These are phyloP conservation scores for Myotis yumanensis DNA, from an alignment of 2,113 vertebrate species.

Conservation along the genomic window DNA sequence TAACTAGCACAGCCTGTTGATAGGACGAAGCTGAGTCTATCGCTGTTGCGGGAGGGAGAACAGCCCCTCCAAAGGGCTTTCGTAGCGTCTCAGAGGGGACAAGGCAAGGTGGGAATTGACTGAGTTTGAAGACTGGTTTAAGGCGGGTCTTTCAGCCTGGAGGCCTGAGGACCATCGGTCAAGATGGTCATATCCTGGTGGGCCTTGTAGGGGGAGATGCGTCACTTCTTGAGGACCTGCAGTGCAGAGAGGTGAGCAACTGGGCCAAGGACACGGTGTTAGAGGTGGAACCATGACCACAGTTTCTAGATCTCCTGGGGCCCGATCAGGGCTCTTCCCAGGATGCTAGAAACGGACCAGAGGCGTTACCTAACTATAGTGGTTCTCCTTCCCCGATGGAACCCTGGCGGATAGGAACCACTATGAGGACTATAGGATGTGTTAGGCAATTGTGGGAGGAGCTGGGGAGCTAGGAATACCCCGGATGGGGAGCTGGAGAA, in stretches of 20 bases:
- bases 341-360: neutral
- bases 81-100: neutral
- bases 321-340: neutral
- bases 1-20: neutral
- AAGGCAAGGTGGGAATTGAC: neutral
- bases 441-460: neutral
- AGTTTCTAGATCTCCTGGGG: neutral
- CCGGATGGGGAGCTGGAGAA: neutral
- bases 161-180: neutral
- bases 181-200: neutral
- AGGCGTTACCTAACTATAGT: neutral
- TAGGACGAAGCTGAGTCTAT: neutral
- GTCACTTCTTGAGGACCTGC: neutral
- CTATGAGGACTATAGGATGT: neutral
- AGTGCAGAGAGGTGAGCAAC: neutral
- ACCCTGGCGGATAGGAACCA: neutral
- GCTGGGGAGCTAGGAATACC: neutral
- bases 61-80: neutral
- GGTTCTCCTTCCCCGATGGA: too few species aligned
- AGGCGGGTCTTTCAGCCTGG: neutral
- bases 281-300: neutral
- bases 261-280: neutral
- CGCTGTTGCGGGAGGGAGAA: neutral
- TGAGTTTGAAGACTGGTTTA: neutral
- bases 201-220: neutral